Evolutionary conservation across 2,888 invertebrate species (phyloP).

Genomic region (Drosophila phalerata): DNA sequence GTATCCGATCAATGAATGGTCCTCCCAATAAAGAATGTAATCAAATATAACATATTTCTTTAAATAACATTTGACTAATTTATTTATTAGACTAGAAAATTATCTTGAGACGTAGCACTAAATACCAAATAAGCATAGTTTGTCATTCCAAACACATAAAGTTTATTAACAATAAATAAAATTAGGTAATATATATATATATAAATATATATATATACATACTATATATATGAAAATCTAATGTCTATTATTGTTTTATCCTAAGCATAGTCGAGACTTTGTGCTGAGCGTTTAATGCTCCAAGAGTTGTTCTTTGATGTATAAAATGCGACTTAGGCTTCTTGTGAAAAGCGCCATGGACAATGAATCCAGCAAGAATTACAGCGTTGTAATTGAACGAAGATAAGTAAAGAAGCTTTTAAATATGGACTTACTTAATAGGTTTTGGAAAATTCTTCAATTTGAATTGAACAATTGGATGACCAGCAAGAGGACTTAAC

Average conservation of each 20-base stretch:
- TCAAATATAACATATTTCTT: constrained; percentile 38
- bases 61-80: constrained; percentile 50
- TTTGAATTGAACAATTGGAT: neutral
- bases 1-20: constrained; percentile 71
- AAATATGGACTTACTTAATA: neutral
- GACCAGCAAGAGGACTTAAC: neutral
- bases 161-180: constrained; percentile 56
- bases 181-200: constrained; percentile 49
- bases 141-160: constrained; percentile 59
- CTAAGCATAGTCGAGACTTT: neutral
- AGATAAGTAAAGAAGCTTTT: neutral
- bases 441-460: neutral
- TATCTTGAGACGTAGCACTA: constrained; percentile 55
- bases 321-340: neutral
- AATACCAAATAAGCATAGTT: constrained; percentile 56
- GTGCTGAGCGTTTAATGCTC: neutral
- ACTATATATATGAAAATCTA: constrained; percentile 6
- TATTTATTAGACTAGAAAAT: constrained; percentile 61
- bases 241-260: constrained; percentile 1
- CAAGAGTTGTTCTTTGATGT: neutral
- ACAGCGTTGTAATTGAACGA: neutral
- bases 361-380: neutral
- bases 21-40: constrained; percentile 63
- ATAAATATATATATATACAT: constrained; percentile 10
- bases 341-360: neutral